phyloP scores from a whole-genome alignment of 2,797 vertebrate species.

The Artibeus lituratus region DNA sequence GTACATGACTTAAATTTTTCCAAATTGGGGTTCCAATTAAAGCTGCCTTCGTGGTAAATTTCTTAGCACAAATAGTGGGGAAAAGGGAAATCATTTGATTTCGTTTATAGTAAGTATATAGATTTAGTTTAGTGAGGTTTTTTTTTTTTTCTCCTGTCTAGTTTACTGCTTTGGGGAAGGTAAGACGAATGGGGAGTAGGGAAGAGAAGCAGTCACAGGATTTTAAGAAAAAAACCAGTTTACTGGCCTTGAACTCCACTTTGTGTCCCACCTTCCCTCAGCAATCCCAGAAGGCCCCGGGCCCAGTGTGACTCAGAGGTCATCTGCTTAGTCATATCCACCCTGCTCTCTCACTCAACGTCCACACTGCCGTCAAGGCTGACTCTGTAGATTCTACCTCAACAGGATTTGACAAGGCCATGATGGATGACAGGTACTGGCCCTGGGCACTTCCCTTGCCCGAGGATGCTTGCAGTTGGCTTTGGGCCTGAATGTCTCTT shows the following conservation, averaged over 20 bases:
- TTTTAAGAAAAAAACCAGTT: background rate
- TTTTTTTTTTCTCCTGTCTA: background rate
- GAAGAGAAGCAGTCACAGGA: background rate
- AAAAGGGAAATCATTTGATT: conserved; percentile 1
- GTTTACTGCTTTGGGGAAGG: background rate
- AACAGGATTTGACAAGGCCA: conserved; percentile 31
- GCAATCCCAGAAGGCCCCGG: background rate
- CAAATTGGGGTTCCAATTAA: background rate
- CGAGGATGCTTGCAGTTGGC: background rate
- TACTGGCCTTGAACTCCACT: background rate
- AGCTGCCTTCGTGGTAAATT: background rate
- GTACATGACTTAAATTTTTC: conserved; percentile 32
- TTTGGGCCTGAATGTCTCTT: background rate
- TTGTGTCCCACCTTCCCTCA: background rate
- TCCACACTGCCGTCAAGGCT: background rate
- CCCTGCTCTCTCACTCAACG: background rate
- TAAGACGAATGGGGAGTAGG: background rate
- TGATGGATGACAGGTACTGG: background rate
- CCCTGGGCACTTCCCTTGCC: background rate
- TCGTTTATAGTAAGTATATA: background rate
- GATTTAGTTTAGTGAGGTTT: background rate
- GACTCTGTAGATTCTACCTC: conserved; percentile 12
- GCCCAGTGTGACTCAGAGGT: background rate
- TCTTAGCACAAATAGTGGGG: background rate
- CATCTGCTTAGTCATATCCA: background rate